These are phyloP conservation scores for Bubo bubo DNA, from an alignment of 2,113 vertebrate species.

Conservation along the genomic window DNA sequence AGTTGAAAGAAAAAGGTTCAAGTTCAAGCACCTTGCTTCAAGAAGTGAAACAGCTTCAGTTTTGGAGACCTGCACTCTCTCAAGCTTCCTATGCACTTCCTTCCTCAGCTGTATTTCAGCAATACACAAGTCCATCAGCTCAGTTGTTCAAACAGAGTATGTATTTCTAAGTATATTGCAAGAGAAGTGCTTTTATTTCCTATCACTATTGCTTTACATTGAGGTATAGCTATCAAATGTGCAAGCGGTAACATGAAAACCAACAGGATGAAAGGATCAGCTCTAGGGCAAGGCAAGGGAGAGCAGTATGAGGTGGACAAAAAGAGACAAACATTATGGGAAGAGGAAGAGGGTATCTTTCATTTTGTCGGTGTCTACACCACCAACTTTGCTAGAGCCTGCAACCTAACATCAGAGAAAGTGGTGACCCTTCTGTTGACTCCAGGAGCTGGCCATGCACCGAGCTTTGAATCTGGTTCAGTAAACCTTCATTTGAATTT, in stretches of 20 bases:
- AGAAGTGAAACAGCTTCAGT: background rate
- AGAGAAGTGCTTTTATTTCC: background rate
- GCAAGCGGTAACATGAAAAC: background rate
- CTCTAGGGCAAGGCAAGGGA: background rate
- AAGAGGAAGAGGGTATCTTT: background rate
- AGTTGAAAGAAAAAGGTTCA: background rate
- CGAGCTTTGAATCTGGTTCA: background rate
- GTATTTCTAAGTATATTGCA: background rate
- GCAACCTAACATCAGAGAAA: background rate
- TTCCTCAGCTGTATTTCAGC: background rate
- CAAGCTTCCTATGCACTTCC: background rate
- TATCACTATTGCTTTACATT: accelerated
- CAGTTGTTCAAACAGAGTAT: background rate
- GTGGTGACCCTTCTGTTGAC: background rate
- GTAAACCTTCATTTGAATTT: background rate
- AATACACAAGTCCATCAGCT: background rate
- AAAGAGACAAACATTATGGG: background rate
- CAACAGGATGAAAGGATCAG: background rate
- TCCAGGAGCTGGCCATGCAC: background rate
- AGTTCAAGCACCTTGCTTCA: background rate
- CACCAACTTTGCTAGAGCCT: background rate
- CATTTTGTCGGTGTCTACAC: background rate
- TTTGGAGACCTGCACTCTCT: background rate
- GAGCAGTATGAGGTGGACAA: background rate
- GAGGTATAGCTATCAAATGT: background rate